Base-by-base conservation (phyloP, 2,888 invertebrate species). In the Chaetogeoica ovagalla region DNA sequence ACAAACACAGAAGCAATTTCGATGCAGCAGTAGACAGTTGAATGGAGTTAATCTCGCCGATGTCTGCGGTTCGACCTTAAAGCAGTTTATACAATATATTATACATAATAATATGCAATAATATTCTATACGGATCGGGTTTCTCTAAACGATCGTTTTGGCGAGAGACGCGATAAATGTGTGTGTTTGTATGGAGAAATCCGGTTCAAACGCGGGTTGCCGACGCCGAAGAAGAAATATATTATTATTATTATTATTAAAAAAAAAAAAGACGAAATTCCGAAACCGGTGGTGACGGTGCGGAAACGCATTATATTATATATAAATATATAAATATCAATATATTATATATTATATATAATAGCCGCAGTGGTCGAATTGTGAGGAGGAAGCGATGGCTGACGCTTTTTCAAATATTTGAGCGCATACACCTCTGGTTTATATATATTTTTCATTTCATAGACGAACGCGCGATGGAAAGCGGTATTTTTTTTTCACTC, bases 131-230 rank as follows among this genome's bases (percentile, higher is more conserved):
- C 69, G 55, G 70, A 79, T 79, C 77, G 70, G 63, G 77, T 79
- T 79, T 79, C 77, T 79, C 70, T 70, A 70, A 79, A 71, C 23
- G 77, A 62, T 70, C 70, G 69, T 70, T 79, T 71, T 62, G 63
- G 37, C 30, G 39, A 39, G 62, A 70, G 43, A 9, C 11, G 11
- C 48, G 48, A 48, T 48, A 48, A 13, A 13, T 13, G 11, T 13
- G 15, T 13, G 15, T 11, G 48, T 43, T 13, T 48, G 15, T 11
- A 13, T 3, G 13, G 48, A 48, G 48, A 70, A 69, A 69, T 69
- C 69, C 77, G 77, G 70, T 70, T 79, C 77, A 62, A 79, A 70
- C 63, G 48, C 48, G 48, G 77, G 63, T 69, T 37, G 76, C 43
- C 48, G n/a, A 60, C 55, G 37, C 30, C 70, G 57, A 37, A 48